These are phyloP conservation scores for Aepyceros melampus DNA, from an alignment of 2,113 vertebrate species.

Conservation along the genomic window DNA sequence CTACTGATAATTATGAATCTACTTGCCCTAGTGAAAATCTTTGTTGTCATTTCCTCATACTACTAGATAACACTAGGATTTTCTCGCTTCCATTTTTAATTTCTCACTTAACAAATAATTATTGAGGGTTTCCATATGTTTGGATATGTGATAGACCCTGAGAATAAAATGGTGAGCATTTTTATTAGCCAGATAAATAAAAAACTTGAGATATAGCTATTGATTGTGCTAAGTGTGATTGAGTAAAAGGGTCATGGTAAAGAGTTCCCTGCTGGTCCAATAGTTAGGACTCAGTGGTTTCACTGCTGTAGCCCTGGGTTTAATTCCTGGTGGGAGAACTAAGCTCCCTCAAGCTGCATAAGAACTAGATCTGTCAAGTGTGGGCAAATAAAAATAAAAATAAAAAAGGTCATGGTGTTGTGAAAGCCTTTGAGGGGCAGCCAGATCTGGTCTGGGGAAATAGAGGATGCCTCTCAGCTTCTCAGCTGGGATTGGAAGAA, in stretches of 20 bases:
- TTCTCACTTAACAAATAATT: conserved; percentile 35
- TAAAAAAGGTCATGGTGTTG: not conserved
- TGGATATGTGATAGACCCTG: not conserved
- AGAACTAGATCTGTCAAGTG: not conserved
- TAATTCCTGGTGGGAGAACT: not conserved
- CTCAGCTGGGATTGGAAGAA: not conserved
- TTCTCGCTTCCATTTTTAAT: not conserved
- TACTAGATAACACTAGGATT: not conserved
- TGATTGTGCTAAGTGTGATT: not conserved
- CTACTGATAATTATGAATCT: conserved; percentile 37
- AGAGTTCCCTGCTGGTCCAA: not conserved
- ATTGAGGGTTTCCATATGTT: not conserved
- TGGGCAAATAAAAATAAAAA: not conserved
- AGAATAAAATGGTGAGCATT: not conserved
- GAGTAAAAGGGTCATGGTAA: not conserved
- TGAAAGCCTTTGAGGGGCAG: not conserved
- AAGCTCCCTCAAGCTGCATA: not conserved
- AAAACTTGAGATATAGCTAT: not conserved
- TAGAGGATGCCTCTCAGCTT: not conserved
- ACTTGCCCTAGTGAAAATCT: conserved; percentile 8
- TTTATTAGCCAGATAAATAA: not conserved
- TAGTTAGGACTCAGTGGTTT: not conserved
- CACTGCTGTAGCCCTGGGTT: not conserved
- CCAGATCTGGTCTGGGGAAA: not conserved
- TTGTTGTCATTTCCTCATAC: not conserved